A percentile compares a stretch with the other conserved stretches of the same genome.
These are phyloP conservation scores for Pyrochroa serraticornis DNA, from an alignment of 2,888 invertebrate genomes.

Conservation along the genomic window DNA sequence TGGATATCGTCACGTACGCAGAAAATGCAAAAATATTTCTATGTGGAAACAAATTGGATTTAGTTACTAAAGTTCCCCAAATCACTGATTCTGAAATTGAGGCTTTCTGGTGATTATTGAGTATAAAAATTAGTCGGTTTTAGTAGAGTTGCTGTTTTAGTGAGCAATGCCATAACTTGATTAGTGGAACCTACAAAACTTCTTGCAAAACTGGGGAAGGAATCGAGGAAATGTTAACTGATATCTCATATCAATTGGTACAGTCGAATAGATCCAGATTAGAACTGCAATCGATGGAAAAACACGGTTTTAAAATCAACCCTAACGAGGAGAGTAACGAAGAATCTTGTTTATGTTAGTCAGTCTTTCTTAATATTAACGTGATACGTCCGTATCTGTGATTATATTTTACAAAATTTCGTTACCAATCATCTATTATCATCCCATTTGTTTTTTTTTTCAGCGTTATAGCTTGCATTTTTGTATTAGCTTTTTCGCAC, in stretches of 20 bases:
- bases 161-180: slow-evolving; percentile 90
- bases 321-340: slow-evolving; percentile 63
- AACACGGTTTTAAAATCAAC: slow-evolving; percentile 77
- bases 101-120: slow-evolving; percentile 71
- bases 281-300: slow-evolving; percentile 79
- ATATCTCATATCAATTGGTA: slow-evolving; percentile 82
- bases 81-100: slow-evolving; percentile 89
- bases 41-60: slow-evolving; percentile 90
- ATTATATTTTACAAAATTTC: slow-evolving; percentile 23
- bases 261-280: slow-evolving; percentile 82
- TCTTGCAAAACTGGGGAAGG: slow-evolving; percentile 89
- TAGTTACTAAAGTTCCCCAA: slow-evolving; percentile 71
- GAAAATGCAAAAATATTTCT: slow-evolving; percentile 95
- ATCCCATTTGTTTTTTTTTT: slow-evolving; percentile 3
- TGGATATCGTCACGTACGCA: slow-evolving; percentile 92
- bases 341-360: slow-evolving; percentile 60
- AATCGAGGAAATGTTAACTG: slow-evolving; percentile 88
- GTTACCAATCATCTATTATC: neutral
- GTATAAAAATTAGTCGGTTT: neutral
- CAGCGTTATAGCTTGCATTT: slow-evolving; percentile 1
- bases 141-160: slow-evolving; percentile 58
- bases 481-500: slow-evolving; percentile 15
- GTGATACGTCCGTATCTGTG: slow-evolving; percentile 21
- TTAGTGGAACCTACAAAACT: slow-evolving; percentile 86
- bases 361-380: neutral